Evolutionary conservation across 2,797 vertebrate genomes (phyloP).

Genomic region (Ctenochaetus hawaiiensis): DNA sequence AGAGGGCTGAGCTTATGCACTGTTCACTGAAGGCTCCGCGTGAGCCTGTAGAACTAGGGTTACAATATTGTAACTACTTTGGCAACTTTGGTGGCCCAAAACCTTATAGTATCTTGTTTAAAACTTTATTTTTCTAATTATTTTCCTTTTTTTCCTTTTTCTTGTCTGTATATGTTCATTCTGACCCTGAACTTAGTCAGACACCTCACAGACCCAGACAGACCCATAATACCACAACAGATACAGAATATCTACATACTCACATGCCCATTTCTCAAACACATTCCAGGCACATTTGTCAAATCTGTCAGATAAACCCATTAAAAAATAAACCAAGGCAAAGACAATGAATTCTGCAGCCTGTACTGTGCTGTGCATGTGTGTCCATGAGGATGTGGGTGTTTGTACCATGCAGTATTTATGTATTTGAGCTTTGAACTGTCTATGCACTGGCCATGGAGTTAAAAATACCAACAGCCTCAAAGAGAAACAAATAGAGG

Average conservation of each 20-base stretch:
- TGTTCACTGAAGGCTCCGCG: too few species aligned
- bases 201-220: background rate
- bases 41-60: too few species aligned
- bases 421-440: constrained; percentile 16
- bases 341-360: constrained; percentile 1
- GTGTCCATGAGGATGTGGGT: constrained; percentile 10
- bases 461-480: constrained; percentile 28
- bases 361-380: background rate
- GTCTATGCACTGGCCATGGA: background rate
- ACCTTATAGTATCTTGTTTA: too few species aligned
- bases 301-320: constrained; percentile 15
- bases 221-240: background rate
- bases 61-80: too few species aligned
- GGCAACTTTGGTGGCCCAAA: too few species aligned
- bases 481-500: constrained; percentile 14
- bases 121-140: too few species aligned
- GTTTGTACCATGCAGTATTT: constrained; percentile 1
- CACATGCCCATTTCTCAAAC: background rate
- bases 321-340: constrained; percentile 4
- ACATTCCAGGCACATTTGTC: background rate
- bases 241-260: background rate
- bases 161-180: background rate
- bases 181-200: background rate
- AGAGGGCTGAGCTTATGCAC: too few species aligned
- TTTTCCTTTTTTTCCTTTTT: too few species aligned